A percentile compares a stretch with the other conserved stretches of the same genome.
phyloP scores from a whole-genome alignment of 2,113 vertebrate species.

The Pantherophis guttatus region DNA sequence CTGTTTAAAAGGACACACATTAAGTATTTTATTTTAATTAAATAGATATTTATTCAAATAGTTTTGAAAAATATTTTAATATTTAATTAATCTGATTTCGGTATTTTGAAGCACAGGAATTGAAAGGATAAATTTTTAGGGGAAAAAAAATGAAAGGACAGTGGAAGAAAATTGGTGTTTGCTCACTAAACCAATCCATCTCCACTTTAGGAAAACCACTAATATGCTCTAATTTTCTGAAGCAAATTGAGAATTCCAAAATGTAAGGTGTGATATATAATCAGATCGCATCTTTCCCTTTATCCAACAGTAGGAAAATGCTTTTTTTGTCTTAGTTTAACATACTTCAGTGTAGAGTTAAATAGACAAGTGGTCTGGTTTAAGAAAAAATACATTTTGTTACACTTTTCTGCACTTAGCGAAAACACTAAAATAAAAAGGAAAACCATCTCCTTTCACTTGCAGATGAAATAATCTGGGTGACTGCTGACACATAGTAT shows the following conservation, averaged over 20 bases:
- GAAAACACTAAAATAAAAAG: not conserved
- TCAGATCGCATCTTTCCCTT: not conserved
- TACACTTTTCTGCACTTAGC: not conserved
- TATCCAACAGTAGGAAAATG: not conserved
- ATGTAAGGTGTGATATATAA: not conserved
- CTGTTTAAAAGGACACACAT: not conserved
- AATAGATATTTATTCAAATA: not conserved
- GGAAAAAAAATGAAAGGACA: not conserved
- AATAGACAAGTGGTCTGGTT: not conserved
- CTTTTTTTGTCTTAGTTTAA: not conserved
- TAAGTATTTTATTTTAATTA: not conserved
- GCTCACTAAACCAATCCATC: not conserved
- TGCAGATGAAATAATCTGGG: not conserved
- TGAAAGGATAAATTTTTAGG: not conserved
- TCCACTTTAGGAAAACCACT: not conserved
- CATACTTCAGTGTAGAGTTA: not conserved
- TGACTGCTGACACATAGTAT: not conserved
- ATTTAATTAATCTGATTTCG: not conserved
- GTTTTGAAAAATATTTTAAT: not conserved
- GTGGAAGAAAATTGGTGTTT: not conserved
- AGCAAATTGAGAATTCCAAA: not conserved
- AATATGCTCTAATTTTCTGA: not conserved
- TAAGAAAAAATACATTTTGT: not conserved
- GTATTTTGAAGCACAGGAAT: not conserved
- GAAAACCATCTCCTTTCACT: not conserved